Base-by-base conservation (phyloP, 2,888 invertebrate species). In the Tuta absoluta region DNA sequence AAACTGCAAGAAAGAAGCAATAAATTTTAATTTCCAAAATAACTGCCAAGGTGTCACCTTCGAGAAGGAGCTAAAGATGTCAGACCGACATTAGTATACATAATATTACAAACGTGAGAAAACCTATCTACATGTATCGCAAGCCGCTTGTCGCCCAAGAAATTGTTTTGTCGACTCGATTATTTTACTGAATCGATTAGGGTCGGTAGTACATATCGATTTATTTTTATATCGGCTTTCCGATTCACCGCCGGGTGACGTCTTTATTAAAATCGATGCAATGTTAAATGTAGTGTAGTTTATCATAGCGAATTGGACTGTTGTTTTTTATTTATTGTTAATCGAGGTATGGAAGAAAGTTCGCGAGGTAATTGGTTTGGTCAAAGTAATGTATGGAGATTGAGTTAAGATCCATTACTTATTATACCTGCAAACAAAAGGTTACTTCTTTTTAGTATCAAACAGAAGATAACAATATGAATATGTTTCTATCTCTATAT, bases 121-220 rank as follows among this genome's bases (percentile, higher is more conserved):
- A 81, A 72, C 79, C 81, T 80, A 86, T 87, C 79, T 85, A 79
- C 86, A 86, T 84, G 70, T 8, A 33, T 73, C 77, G 56, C 78
- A 72, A 78, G 76, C 76, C 74, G 81, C 80, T 77, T 80, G 81
- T 82, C 76, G 77, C 80, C 76, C 78, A 82, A 84, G 84, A 88
- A 89, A 89, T 87, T 86, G 89, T 87, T 88, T 87, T 81, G 51
- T 85, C 78, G 85, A 86, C 87, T 89, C 89, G 88, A 89, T 89
- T 89, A 89, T 56, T 56, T 56, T 56, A 17, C 86, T 78, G 84
- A 86, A 87, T 89, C 89, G 88, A 89, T 89, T 89, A 89, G 86
- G 82, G 77, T 81, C 79, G 81, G 77, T 84, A 81, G 77, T 73
- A 77, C 10, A 48, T 48, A 17, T 19, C 48, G 48, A 48, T 48